Conservation (phyloP, 2,113 vertebrate species). For the Esox niger region DNA sequence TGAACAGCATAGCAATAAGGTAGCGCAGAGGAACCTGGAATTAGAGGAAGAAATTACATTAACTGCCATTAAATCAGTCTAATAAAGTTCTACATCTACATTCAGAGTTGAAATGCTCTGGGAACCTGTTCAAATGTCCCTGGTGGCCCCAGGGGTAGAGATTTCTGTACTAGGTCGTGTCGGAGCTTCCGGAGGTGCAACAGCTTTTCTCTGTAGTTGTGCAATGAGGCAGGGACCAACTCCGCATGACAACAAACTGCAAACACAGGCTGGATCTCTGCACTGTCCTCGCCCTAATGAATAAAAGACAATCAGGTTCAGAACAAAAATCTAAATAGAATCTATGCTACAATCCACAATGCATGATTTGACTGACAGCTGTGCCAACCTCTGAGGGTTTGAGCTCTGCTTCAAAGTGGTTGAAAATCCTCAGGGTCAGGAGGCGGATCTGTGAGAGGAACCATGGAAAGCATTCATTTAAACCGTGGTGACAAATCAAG, state of each 20-base stretch:
- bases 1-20: conserved; percentile 89
- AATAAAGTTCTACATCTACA: background rate
- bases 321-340: no score
- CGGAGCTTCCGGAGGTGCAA: conserved; percentile 90
- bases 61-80: background rate
- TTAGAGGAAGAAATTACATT: conserved; percentile 6
- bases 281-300: conserved; percentile 72
- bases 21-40: conserved; percentile 90
- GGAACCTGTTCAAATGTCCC: conserved; percentile 79
- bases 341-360: background rate
- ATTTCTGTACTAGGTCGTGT: conserved; percentile 79
- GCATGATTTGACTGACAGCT: background rate
- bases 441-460: conserved; percentile 81
- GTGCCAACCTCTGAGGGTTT: conserved; percentile 74
- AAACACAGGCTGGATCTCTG: conserved; percentile 77
- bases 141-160: conserved; percentile 67
- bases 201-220: conserved; percentile 93
- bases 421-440: conserved; percentile 87
- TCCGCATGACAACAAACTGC: conserved; percentile 85
- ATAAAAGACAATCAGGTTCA: background rate
- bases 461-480: conserved; percentile 8
- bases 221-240: conserved; percentile 87
- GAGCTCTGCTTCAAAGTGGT: conserved; percentile 80
- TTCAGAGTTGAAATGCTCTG: background rate
- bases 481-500: background rate